phyloP scores from a whole-genome alignment of 35 echinoderm and acorn worm species.

The Lytechinus pictus region DNA sequence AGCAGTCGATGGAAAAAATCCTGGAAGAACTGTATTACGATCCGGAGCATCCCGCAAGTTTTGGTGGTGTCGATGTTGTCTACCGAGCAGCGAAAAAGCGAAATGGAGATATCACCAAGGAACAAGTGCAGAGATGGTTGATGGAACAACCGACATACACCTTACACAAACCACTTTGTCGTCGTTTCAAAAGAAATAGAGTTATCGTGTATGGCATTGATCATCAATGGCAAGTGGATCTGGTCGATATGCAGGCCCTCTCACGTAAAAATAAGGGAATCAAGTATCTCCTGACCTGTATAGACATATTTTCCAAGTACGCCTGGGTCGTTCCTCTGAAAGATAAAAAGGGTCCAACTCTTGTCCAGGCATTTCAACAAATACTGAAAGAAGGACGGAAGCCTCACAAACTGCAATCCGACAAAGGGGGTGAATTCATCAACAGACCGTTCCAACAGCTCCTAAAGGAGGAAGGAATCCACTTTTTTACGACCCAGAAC shows the following conservation, averaged over 20 bases:
- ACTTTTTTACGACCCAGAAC: constrained; percentile 79
- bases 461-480: constrained; percentile 48
- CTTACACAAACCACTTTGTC: constrained; percentile 56
- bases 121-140: constrained; percentile 38
- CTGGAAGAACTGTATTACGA: constrained; percentile 63
- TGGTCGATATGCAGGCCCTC: constrained; percentile 49
- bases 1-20: constrained; percentile 25
- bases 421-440: constrained; percentile 67
- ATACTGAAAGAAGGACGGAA: constrained; percentile 1
- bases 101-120: not conserved
- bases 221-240: constrained; percentile 58
- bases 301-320: constrained; percentile 67
- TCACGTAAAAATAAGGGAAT: constrained; percentile 26
- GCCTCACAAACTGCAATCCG: constrained; percentile 37
- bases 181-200: constrained; percentile 43
- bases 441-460: constrained; percentile 63
- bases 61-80: constrained; percentile 64
- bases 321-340: constrained; percentile 63
- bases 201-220: constrained; percentile 42
- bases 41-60: constrained; percentile 56
- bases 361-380: not conserved
- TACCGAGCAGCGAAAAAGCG: constrained; percentile 43
- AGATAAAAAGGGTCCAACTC: constrained; percentile 36
- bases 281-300: constrained; percentile 42
- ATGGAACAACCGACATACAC: constrained; percentile 57